Evolutionary conservation across 2,113 vertebrate genomes (phyloP).

Genomic region (Cheirogaleus medius): DNA sequence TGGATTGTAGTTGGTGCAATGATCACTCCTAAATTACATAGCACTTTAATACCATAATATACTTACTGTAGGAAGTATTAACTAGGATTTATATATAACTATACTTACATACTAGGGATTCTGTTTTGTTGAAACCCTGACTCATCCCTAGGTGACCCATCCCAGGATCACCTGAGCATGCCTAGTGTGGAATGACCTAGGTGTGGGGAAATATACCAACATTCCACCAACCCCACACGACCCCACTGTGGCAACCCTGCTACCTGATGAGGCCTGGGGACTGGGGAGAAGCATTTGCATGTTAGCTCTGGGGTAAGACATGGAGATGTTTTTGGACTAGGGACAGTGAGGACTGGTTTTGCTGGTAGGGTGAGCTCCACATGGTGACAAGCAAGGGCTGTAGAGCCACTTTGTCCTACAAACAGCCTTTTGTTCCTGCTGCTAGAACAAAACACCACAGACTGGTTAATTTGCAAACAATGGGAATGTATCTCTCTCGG

Average conservation of each 20-base stretch:
- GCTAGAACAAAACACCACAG: neutral
- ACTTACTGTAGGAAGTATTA: neutral
- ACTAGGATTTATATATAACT: slow-evolving; percentile 4
- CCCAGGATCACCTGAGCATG: neutral
- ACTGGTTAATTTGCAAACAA: neutral
- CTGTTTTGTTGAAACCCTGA: neutral
- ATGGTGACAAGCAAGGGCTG: neutral
- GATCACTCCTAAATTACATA: neutral
- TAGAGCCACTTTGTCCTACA: neutral
- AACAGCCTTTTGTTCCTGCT: neutral
- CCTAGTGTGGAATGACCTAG: neutral
- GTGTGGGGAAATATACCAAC: neutral
- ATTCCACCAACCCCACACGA: neutral
- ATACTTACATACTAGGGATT: neutral
- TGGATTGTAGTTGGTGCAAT: neutral
- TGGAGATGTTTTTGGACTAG: neutral
- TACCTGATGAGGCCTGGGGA: neutral
- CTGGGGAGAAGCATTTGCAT: neutral
- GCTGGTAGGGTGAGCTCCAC: neutral
- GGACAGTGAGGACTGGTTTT: neutral
- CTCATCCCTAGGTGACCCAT: neutral
- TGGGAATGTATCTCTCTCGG: neutral
- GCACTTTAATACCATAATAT: neutral
- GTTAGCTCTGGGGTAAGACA: neutral
- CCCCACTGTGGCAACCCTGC: neutral